These are phyloP conservation scores for Hippocampus barbouri DNA, from an alignment of 2,113 vertebrate genomes.

Conservation along the genomic window DNA sequence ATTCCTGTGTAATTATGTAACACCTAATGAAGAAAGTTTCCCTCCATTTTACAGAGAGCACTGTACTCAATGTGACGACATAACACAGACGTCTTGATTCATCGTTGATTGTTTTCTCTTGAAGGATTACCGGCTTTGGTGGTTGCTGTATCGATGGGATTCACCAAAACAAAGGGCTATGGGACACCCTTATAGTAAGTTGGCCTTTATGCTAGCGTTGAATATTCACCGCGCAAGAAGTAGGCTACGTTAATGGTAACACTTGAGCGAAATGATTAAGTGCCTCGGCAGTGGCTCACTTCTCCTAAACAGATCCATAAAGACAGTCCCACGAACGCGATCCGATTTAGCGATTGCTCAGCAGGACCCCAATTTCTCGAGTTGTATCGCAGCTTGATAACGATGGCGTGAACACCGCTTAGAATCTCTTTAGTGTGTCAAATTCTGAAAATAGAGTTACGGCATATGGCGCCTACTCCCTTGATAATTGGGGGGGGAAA, in stretches of 20 bases:
- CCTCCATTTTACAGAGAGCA: slow-evolving; percentile 32
- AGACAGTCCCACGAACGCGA: slow-evolving; percentile 55
- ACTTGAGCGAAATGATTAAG: slow-evolving; percentile 39
- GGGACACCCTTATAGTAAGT: slow-evolving; percentile 97
- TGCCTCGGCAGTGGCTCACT: slow-evolving; percentile 32
- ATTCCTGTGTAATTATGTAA: slow-evolving; percentile 14
- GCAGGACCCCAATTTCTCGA: slow-evolving; percentile 61
- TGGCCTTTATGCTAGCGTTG: slow-evolving; percentile 6
- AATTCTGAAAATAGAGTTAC: slow-evolving; percentile 54
- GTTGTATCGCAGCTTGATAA: slow-evolving; percentile 64
- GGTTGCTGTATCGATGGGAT: slow-evolving; percentile 97
- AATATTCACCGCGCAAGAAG: slow-evolving; percentile 14
- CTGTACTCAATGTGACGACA: slow-evolving; percentile 14
- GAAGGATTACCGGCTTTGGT: slow-evolving; percentile 95
- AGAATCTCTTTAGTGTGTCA: slow-evolving; percentile 65
- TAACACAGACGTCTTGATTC: slow-evolving; percentile 29
- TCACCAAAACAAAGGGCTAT: slow-evolving; percentile 98
- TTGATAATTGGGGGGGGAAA: slow-evolving; percentile 45
- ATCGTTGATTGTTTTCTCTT: slow-evolving; percentile 61
- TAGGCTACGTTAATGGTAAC: slow-evolving; percentile 11
- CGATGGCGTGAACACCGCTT: slow-evolving; percentile 67
- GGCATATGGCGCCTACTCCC: slow-evolving; percentile 49
- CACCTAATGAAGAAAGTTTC: slow-evolving; percentile 35
- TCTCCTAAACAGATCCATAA: slow-evolving; percentile 52
- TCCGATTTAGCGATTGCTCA: slow-evolving; percentile 58